Percentiles rank a stretch among this genome's conserved stretches.
phyloP scores from a whole-genome alignment of 2,888 invertebrate genomes.

The Tromatobia lineatoria region DNA sequence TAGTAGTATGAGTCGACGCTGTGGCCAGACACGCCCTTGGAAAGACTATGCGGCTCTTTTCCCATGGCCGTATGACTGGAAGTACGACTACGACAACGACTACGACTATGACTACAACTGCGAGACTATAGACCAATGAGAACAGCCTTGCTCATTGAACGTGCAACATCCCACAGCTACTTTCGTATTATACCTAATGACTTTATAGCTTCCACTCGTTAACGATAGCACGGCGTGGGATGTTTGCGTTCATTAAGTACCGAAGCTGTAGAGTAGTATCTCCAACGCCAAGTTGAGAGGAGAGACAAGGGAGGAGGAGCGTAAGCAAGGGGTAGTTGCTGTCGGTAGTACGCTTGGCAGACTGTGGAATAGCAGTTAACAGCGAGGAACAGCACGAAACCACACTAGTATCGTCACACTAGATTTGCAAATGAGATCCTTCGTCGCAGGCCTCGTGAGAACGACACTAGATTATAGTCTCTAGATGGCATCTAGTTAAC shows the following conservation, averaged over 20 bases:
- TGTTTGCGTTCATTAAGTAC: slow-evolving; percentile 70
- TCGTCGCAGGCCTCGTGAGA: slow-evolving; percentile 53
- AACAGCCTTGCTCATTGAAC: slow-evolving; percentile 39
- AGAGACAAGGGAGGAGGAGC: neutral
- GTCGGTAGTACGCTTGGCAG: slow-evolving; percentile 51
- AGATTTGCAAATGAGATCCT: slow-evolving; percentile 69
- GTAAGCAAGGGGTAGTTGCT: slow-evolving; percentile 25
- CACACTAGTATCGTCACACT: slow-evolving; percentile 64
- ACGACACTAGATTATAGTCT: slow-evolving; percentile 62
- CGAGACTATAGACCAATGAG: slow-evolving; percentile 4
- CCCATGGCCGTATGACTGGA: neutral
- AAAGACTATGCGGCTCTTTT: neutral
- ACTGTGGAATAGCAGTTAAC: slow-evolving; percentile 59
- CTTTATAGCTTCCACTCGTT: slow-evolving; percentile 68
- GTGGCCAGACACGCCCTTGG: slow-evolving; percentile 15
- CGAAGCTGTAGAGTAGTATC: slow-evolving; percentile 58
- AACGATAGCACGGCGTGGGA: slow-evolving; percentile 62
- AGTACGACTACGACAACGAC: slow-evolving; percentile 11
- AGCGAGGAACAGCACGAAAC: slow-evolving; percentile 55
- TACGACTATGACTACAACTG: slow-evolving; percentile 25
- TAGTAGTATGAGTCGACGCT: slow-evolving; percentile 1
- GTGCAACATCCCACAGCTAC: slow-evolving; percentile 48
- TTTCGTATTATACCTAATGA: slow-evolving; percentile 69
- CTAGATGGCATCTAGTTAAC: slow-evolving; percentile 49
- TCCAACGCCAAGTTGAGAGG: slow-evolving; percentile 4